Percentiles rank a stretch among this genome's conserved stretches.
These are phyloP conservation scores for Platysternon megacephalum DNA, from an alignment of 2,113 vertebrate genomes.

Conservation along the genomic window DNA sequence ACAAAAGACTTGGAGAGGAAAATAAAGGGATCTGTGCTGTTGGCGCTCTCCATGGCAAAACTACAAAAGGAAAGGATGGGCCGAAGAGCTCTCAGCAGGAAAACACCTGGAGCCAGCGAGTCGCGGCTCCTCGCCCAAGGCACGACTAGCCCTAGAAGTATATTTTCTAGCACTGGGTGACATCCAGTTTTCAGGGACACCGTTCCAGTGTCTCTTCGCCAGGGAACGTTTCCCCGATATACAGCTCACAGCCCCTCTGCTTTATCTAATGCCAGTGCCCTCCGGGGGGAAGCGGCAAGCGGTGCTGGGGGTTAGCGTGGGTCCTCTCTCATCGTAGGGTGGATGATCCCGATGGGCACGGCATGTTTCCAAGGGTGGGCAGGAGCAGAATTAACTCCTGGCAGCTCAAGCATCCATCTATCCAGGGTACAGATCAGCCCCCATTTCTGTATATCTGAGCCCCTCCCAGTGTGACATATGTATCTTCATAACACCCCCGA, in stretches of 20 bases:
- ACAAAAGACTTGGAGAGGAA: background rate
- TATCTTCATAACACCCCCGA: background rate
- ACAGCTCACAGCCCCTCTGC: constrained; percentile 20
- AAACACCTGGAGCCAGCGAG: accelerated
- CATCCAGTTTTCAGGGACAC: constrained; percentile 37
- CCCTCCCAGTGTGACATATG: accelerated
- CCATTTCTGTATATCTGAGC: background rate
- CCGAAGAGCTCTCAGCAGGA: accelerated
- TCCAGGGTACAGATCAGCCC: background rate
- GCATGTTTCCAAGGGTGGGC: background rate
- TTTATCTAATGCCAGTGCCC: constrained; percentile 30
- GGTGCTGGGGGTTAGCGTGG: background rate
- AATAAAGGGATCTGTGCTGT: background rate
- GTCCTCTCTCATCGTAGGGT: background rate
- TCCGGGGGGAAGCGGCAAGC: constrained; percentile 37
- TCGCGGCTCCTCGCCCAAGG: accelerated
- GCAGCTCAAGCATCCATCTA: background rate
- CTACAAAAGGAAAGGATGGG: background rate
- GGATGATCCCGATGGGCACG: accelerated
- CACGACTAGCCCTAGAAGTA: background rate
- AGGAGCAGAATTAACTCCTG: background rate
- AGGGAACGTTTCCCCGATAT: constrained; percentile 70
- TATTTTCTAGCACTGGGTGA: constrained; percentile 51
- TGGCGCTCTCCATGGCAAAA: background rate
- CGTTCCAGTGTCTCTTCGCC: constrained; percentile 32